Evolutionary conservation across 2,797 vertebrate species (phyloP).

Genomic region (Cryptoblepharus egeriae): DNA sequence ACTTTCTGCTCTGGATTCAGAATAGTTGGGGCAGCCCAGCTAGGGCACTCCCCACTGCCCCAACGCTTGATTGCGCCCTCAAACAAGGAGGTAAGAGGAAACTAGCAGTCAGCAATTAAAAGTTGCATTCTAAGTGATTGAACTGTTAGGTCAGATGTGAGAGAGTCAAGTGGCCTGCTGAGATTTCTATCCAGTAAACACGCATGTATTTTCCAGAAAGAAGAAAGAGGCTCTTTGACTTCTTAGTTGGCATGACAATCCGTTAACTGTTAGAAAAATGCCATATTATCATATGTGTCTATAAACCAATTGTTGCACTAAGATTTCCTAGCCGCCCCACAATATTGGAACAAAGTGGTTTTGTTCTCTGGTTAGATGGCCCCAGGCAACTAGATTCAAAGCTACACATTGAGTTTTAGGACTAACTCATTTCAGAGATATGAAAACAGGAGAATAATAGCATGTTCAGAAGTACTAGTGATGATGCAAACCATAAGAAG

Average conservation of each 20-base stretch:
- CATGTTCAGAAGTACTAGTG: not conserved
- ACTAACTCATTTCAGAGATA: conserved; percentile 17
- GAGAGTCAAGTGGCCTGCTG: conserved; percentile 51
- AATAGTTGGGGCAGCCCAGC: no score
- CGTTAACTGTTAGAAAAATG: conserved; percentile 66
- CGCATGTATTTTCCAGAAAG: not conserved
- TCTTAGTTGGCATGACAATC: conserved; percentile 58
- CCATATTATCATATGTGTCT: conserved; percentile 71
- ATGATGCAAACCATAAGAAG: not conserved
- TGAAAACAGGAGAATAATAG: not conserved
- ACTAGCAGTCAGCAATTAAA: accelerated
- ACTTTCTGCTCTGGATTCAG: no score
- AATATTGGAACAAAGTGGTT: conserved; percentile 28
- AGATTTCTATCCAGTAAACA: conserved; percentile 39
- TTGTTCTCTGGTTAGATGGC: conserved; percentile 15
- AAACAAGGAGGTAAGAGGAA: not conserved
- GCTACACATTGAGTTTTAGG: conserved; percentile 2
- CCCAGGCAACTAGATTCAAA: conserved; percentile 4
- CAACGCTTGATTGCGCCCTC: no score
- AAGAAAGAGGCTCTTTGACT: conserved; percentile 59
- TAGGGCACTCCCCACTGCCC: no score
- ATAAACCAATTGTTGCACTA: conserved; percentile 48
- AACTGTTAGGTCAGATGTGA: conserved; percentile 40
- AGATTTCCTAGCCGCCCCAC: not conserved
- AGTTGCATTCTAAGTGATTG: conserved; percentile 20